Evolutionary conservation across 1,140 invertebrate species (phyloP), one percentile per base, ranked within the genome.

Genomic region (Drosophila kanapiae): DNA sequence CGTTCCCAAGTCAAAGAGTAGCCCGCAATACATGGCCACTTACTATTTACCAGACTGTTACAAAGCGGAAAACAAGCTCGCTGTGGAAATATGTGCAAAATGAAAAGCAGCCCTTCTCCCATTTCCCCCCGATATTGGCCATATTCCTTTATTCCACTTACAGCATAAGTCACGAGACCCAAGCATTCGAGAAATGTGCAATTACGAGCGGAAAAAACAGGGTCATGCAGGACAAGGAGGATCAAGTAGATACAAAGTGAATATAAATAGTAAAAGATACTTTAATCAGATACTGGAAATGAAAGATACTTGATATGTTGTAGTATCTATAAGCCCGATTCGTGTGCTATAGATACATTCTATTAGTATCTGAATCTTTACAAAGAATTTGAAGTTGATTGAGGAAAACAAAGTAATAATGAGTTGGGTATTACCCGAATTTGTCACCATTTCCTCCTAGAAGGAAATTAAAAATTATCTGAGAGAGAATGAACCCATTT

Each of bases 61-160:
- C 83, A 74, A 88, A 72, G 69, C 59, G 78, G 38, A 78, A 83
- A 72, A 78, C 69, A 78, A 82, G 82, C 84, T 78, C 65, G 65
- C 43, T 86, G 75, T 70, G 61, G 56, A 80, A 76, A 70, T 72
- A 61, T 82, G 82, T 88, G 83, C 84, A 72, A 83, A 87, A 82
- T 80, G 62, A 72, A 65, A 48, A 77, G 54, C 61, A 42, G 9
- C 13, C 29, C 45, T 57, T 7, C 29, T 49, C 42, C 23, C 42
- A 14, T 31, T 35, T 51, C 31, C 23, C 23, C 23, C 23, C 48
- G 42, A 79, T 65, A 59, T 68, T 40, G 16, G 38, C 42, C 11
- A 33, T 35, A 18, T 48, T 38, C 43, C 42, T 37, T 31, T 42
- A 35, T 27, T 29, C 18, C n/a, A 18, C 37, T 59, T 59, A 72